Evolutionary conservation across 2,888 invertebrate genomes (phyloP), one percentile per base, ranked within the genome.

Genomic region (Pyralis farinalis): DNA sequence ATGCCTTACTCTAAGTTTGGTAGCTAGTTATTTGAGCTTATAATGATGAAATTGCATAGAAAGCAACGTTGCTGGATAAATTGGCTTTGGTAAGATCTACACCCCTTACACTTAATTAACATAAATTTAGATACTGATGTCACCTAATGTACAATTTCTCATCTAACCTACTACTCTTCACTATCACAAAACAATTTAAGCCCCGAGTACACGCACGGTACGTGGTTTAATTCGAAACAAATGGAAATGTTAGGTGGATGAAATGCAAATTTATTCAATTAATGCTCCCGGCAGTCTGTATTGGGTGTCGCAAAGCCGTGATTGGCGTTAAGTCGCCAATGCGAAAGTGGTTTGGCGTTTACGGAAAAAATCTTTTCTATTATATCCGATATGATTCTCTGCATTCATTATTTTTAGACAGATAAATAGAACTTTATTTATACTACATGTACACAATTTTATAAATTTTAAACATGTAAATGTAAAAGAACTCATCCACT

Each of bases 201-300:
- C 12, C 31, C 5, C 7, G 9, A 42, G 29, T 38, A 41, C 42
- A 40, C 37, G 47, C 42, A 46, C 53, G 54, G 47, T 55, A 53
- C 37, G 59, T 54, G 49, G 54, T 69, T 71, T 82, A 81, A 82
- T 83, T 69, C 65, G 75, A 75, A 82, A 85, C 77, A 83, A 85
- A 86, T 85, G 81, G 75, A 76, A 80, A 83, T 85, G 83, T 83
- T 62, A 64, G 66, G 62, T 44, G 61, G 64, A 80, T 82, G 69
- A 68, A 64, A 86, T 87, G 86, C 82, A 86, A 86, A 87, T 87
- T 81, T 86, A 87, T 87, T 87, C 86, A 85, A 86, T 87, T 85
- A 86, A 88, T 85, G 76, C 72, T 47, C 62, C 74, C 66, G 71
- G 68, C 77, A 63, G 77, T 59, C 77, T 77, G 81, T 83, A 80